A percentile compares a stretch with the other conserved stretches of the same genome.
Evolutionary conservation across 2,888 invertebrate genomes (phyloP).

Genomic region (Lasioglossum oenotherae): DNA sequence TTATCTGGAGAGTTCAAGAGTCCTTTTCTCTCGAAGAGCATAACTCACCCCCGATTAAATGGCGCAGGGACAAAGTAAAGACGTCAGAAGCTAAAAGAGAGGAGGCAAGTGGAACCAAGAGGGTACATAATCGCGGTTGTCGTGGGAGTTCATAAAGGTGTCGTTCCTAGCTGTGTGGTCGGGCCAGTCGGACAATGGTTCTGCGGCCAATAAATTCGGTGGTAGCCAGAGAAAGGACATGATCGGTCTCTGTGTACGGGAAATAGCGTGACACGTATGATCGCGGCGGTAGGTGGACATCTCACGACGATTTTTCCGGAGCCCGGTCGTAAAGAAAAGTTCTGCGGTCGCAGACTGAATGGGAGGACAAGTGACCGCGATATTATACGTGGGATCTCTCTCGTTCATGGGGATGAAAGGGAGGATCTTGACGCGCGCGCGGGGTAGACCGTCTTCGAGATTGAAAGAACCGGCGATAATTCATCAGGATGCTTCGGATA

Average conservation of each 20-base stretch:
- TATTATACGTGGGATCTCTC: constrained; percentile 67
- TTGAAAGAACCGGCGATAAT: constrained; percentile 60
- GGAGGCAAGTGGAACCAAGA: constrained; percentile 35
- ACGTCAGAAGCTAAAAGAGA: background rate
- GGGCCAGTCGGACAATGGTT: constrained; percentile 46
- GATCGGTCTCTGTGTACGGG: constrained; percentile 60
- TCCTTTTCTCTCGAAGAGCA: background rate
- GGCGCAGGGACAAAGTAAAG: background rate
- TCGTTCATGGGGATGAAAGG: constrained; percentile 15
- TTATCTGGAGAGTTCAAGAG: background rate
- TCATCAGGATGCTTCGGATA: constrained; percentile 36
- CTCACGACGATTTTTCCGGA: constrained; percentile 43
- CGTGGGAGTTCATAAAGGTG: constrained; percentile 78
- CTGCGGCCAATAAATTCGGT: constrained; percentile 78
- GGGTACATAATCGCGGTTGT: constrained; percentile 63
- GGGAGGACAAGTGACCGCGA: constrained; percentile 79
- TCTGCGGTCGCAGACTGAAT: constrained; percentile 73
- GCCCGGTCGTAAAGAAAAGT: constrained; percentile 58
- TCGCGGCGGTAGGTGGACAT: constrained; percentile 72
- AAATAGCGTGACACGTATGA: constrained; percentile 73
- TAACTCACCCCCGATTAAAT: background rate
- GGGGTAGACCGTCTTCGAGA: constrained; percentile 13
- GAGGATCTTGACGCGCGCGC: constrained; percentile 35
- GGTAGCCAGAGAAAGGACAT: constrained; percentile 57
- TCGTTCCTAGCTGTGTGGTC: constrained; percentile 76